phyloP scores from a whole-genome alignment of 2,888 invertebrate species.

The Gisinianus flammeolus region DNA sequence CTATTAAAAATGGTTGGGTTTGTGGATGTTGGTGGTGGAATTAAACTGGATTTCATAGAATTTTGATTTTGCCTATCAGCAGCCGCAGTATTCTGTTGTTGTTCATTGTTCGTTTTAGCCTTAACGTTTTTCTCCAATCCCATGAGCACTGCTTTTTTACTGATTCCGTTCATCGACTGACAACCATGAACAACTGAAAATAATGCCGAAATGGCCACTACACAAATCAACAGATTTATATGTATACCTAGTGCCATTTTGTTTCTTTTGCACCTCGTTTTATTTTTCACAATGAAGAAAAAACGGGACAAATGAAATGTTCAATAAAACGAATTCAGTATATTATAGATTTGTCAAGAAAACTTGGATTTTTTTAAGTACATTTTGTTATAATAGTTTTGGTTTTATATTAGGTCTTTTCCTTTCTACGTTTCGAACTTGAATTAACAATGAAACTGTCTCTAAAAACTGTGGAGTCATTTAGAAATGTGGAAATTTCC shows the following conservation, averaged over 20 bases:
- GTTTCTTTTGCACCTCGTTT: not conserved
- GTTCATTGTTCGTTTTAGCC: not conserved
- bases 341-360: not conserved
- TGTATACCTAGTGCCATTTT: not conserved
- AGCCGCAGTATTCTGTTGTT: not conserved
- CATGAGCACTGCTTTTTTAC: slow-evolving; percentile 22
- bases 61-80: too few relatives aligned
- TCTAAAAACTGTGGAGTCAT: too few relatives aligned
- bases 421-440: too few relatives aligned
- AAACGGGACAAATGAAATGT: not conserved
- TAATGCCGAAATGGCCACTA: not conserved
- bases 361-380: too few relatives aligned
- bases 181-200: not conserved
- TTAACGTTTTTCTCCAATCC: slow-evolving; percentile 9
- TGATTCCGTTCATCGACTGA: slow-evolving; percentile 38
- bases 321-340: not conserved
- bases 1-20: not conserved
- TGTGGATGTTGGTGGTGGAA: not conserved
- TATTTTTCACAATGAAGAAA: slow-evolving; percentile 7
- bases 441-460: too few relatives aligned
- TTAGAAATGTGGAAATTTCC: too few relatives aligned
- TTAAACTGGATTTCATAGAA: not conserved
- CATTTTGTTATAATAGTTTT: too few relatives aligned
- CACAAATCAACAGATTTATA: not conserved
- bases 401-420: too few relatives aligned